Evolutionary conservation across 2,888 invertebrate genomes (phyloP), one percentile per base, ranked within the genome.

Genomic region (Drosophila nigricruria): DNA sequence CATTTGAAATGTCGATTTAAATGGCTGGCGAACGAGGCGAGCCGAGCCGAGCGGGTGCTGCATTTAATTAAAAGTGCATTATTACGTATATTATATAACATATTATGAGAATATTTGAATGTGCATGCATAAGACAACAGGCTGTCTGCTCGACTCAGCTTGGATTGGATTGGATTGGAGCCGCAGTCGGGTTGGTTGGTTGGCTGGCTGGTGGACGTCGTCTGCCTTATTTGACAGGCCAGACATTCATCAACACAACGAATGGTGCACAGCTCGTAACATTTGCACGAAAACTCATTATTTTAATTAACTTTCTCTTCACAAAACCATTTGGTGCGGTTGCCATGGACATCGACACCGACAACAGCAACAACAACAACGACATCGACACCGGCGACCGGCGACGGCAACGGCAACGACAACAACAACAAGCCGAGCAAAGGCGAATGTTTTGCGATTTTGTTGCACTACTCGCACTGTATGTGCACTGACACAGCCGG

Each of bases 231-330:
- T 67, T 74, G 84, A 86, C 87, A 86, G 76, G 47, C 57, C 68
- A 83, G 80, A 83, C 85, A 83, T 88, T 86, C 83, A 82, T 85
- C 83, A 84, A 57, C 72, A 58, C 53, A 68, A 70, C 73, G 80
- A 73, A 61, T 58, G 76, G 68, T 57, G 61, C 73, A 81, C 59
- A 72, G 68, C 70, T 79, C 74, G 79, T 77, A 79, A 66, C 76
- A 70, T 82, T 79, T 74, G 81, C 82, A 81, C 77, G 81, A 85
- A 90, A 90, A 90, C 87, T 90, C 87, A 91, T 91, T 91, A 91
- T 91, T 91, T 91, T 91, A 91, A 91, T 91, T 91, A 91, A 91
- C 91, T 91, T 91, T 91, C 90, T 88, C 91, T 91, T 87, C 83
- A 89, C 80, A 84, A 77, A 79, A 81, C 73, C 81, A 79, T 79